Evolutionary conservation across 2,113 vertebrate species (phyloP).

Genomic region (Heptranchias perlo): DNA sequence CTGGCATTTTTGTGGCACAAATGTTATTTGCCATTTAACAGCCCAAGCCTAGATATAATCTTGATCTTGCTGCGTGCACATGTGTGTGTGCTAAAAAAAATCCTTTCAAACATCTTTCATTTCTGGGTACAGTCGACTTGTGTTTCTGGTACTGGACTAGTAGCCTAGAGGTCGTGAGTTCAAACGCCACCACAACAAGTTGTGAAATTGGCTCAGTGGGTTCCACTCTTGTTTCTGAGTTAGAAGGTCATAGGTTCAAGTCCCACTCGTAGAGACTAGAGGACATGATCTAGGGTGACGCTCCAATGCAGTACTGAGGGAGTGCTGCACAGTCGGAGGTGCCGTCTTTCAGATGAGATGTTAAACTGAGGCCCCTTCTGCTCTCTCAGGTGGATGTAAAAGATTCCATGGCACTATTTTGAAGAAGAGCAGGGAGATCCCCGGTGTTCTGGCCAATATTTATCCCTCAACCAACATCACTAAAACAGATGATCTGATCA

Average conservation of each 20-base stretch:
- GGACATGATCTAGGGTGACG: neutral
- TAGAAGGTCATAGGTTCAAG: no score
- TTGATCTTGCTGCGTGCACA: neutral
- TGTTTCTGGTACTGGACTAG: neutral
- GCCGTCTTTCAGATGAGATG: no score
- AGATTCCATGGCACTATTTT: neutral
- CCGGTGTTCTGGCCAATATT: no score
- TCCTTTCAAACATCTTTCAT: neutral
- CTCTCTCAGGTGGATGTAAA: neutral
- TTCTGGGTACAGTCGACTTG: neutral
- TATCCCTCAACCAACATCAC: no score
- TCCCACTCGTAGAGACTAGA: neutral
- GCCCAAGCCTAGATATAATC: neutral
- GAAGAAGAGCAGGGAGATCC: neutral
- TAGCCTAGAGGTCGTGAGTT: neutral
- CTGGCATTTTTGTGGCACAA: neutral
- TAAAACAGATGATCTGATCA: no score
- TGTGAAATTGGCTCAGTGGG: neutral
- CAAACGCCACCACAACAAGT: neutral
- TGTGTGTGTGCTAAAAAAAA: neutral
- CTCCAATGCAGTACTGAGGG: neutral
- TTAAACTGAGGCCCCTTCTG: no score
- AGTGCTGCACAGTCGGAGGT: neutral
- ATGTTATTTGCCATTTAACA: neutral
- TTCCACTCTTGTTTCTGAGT: neutral